Evolutionary conservation across 64 coral and sea anemone genomes (phyloP), one percentile per base, ranked within the genome.

Genomic region (Actinia equina): DNA sequence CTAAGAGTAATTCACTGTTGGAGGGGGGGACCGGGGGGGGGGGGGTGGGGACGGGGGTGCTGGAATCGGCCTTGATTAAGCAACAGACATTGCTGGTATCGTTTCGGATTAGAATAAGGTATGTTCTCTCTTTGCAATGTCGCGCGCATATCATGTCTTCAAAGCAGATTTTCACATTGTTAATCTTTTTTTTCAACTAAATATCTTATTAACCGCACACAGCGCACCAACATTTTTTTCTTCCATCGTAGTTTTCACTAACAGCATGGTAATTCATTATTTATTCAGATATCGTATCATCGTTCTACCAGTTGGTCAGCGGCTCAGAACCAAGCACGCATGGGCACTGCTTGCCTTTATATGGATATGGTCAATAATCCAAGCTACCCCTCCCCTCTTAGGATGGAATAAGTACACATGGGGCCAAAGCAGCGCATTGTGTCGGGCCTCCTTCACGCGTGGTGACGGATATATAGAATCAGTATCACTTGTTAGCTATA

Each of bases 321-420:
- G 83, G 55, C 83, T 85, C 2, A 27, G 30, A 60, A 14, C 7
- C 30, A 55, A 85, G 3, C 54, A 85, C 5, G 83, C 83, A 44
- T 85, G 59, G 53, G 23, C 23, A 27, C 59, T 85, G 30, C 54
- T 85, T 6, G 55, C 59, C 53, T 85, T 85, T 62, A 85, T 85
- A 11, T 85, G 83, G 83, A 58, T 85, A 63, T 85, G 83, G 83
- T 57, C 83, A 41, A 58, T 85, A 22, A 53, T 85, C 15, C 83
- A 85, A 63, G 52, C 83, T 41, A 58, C 59, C 83, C 83, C 83
- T 57, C 83, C 83, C 53, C 53, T 85, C 51, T 53, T 85, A 14
- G 83, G 83, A 58, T 85, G 83, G 83, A 85, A 85, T 61, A 43
- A 85, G 22, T 85, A 85, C 83, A 58, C 59, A 37, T 85, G 49